These are phyloP conservation scores for Drepana falcataria DNA, from an alignment of 2,888 invertebrate species.

Conservation along the genomic window DNA sequence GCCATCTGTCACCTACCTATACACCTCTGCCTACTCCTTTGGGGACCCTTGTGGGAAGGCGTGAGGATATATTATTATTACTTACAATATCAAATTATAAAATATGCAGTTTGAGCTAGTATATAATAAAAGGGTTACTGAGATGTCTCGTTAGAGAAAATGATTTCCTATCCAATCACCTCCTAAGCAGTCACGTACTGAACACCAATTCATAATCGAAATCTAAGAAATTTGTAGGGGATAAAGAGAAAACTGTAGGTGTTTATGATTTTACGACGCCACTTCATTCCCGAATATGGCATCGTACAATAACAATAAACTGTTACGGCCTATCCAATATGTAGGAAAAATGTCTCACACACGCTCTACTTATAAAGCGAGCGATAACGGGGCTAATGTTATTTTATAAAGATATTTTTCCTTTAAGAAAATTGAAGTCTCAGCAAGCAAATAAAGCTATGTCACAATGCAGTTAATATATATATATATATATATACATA, in stretches of 20 bases:
- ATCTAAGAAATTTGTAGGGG: constrained; percentile 49
- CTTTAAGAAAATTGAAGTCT: neutral
- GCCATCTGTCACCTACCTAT: too few relatives aligned
- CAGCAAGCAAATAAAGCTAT: neutral
- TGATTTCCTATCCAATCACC: constrained; percentile 22
- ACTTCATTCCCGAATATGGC: constrained; percentile 57
- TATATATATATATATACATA: too few relatives aligned
- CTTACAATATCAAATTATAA: too few relatives aligned
- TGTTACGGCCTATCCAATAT: constrained; percentile 46
- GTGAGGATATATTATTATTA: too few relatives aligned
- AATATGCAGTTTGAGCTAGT: too few relatives aligned
- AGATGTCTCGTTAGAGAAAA: neutral
- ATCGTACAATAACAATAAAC: constrained; percentile 65
- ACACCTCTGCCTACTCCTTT: too few relatives aligned
- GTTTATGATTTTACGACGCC: constrained; percentile 67
- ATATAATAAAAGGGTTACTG: too few relatives aligned
- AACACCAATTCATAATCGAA: constrained; percentile 55
- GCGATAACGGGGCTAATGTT: constrained; percentile 42
- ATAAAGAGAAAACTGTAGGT: constrained; percentile 50
- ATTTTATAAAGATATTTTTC: constrained; percentile 11
- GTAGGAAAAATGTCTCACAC: constrained; percentile 49
- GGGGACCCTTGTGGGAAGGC: too few relatives aligned
- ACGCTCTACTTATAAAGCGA: constrained; percentile 33
- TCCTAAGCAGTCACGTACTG: constrained; percentile 41
- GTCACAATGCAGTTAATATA: too few relatives aligned